Base-by-base conservation (phyloP, 2,797 vertebrate genomes). In the Mormyrops attenuatus region DNA sequence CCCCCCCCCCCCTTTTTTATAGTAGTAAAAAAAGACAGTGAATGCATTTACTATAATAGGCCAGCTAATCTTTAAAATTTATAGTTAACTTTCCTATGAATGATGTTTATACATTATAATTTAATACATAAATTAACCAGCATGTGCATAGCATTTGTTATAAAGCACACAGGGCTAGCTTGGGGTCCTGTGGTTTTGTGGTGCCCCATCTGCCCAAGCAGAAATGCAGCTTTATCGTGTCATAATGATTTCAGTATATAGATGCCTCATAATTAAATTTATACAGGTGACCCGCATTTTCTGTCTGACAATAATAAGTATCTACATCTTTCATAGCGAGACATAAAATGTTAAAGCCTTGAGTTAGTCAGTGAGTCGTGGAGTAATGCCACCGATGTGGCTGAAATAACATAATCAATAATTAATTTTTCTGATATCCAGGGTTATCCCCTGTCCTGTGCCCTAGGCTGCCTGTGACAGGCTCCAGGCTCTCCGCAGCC, bases 371-470 rank as follows among this genome's bases (percentile, higher is more conserved):
- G 5, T 80, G 38, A 80, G 73, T 41, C 73, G 17, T 80, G 73
- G 73, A 41, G 73, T 80, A 80, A 80, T 44, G 38, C 7, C 73
- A 80, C 38, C 1, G 17, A 15, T 80, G 38, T 80, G 38, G 38
- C 73, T 80, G 15, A 80, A 80, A 44, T 41, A 80, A 80, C 73
- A 80, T 80, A 80, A 80, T 69, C 66, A 69, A 44, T 80, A 80
- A 80, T 80, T 80, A 80, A 41, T 80, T 80, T 44, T 80, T 44
- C 73, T 44, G 17, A 20, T 41, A 80, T 80, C 34, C 6, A 80
- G 73, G 73, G 17, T 44, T 41, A 41, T 69, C 30, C 66, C 13
- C 30, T 15, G 13, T 69, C 4, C 26, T 69, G 66, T 80, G 38
- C 73, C 73, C 73, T 44, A 44, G 15, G 73, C 17, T 80, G 38